Percentiles rank a stretch among this genome's conserved stretches.
Conservation (phyloP, 2,797 vertebrate genomes). For the Epinephelus coioides region DNA sequence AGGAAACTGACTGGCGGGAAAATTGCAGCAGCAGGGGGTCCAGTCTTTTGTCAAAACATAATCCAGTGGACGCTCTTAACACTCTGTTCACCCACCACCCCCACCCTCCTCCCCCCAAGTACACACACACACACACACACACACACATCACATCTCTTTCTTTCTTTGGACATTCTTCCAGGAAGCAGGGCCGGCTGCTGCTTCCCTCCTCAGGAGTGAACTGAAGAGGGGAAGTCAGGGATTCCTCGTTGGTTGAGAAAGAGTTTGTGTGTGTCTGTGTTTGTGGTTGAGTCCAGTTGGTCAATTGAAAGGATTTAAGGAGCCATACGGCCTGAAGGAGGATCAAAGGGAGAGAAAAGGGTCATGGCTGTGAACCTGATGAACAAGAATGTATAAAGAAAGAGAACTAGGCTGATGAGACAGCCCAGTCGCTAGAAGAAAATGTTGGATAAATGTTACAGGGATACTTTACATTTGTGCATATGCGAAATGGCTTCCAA, state of each 20-base stretch:
- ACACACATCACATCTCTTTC: constrained; percentile 14
- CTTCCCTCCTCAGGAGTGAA: constrained; percentile 32
- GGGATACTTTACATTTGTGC: too few relatives aligned
- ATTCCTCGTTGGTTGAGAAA: constrained; percentile 39
- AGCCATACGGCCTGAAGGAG: constrained; percentile 22
- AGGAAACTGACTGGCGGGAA: constrained; percentile 81
- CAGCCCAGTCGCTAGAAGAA: too few relatives aligned
- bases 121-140: constrained; percentile 21
- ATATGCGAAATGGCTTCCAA: too few relatives aligned
- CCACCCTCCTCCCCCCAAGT: background rate
- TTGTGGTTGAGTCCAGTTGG: constrained; percentile 33
- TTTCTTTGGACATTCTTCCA: constrained; percentile 46
- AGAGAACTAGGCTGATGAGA: background rate
- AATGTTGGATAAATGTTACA: too few relatives aligned
- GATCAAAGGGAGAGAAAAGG: constrained; percentile 20
- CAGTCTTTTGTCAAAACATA: constrained; percentile 75
- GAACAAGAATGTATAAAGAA: constrained; percentile 3
- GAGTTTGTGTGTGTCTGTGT: constrained; percentile 9
- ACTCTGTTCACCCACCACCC: constrained; percentile 14
- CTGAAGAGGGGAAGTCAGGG: constrained; percentile 38
- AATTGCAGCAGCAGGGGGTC: constrained; percentile 66
- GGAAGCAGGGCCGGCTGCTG: constrained; percentile 57
- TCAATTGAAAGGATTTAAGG: constrained; percentile 45
- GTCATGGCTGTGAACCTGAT: constrained; percentile 1
- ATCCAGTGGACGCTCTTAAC: constrained; percentile 64